A percentile compares a stretch with the other conserved stretches of the same genome.
These are phyloP conservation scores for Motacilla alba DNA, from an alignment of 2,113 vertebrate genomes.

Conservation along the genomic window DNA sequence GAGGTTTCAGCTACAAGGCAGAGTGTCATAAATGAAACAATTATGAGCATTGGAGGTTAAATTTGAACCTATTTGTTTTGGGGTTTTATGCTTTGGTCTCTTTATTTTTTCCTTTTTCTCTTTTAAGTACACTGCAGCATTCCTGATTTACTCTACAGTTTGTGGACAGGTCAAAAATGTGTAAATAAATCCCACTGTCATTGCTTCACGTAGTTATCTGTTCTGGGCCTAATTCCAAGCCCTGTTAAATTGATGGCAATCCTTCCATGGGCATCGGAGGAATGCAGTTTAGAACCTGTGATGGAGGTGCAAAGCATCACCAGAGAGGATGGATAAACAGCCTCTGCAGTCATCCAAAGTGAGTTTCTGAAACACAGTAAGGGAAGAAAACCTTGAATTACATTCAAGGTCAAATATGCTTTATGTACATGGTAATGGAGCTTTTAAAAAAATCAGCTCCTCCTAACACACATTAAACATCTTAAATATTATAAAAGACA, in stretches of 20 bases:
- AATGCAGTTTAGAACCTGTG: neutral
- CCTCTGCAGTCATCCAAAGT: neutral
- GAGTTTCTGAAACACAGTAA: neutral
- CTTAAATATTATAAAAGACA: neutral
- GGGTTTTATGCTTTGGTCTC: neutral
- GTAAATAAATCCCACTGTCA: neutral
- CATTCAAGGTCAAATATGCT: neutral
- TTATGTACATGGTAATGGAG: neutral
- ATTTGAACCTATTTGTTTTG: neutral
- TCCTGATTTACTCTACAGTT: neutral
- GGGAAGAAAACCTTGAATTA: neutral
- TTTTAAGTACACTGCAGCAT: neutral
- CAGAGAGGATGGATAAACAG: neutral
- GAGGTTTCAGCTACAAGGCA: neutral
- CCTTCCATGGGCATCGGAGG: neutral
- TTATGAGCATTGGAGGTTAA: neutral
- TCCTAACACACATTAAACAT: neutral
- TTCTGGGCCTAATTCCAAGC: constrained; percentile 28
- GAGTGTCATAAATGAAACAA: neutral
- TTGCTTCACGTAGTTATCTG: neutral
- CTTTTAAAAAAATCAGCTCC: neutral
- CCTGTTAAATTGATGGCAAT: neutral
- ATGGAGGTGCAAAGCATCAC: neutral
- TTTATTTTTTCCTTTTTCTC: neutral
- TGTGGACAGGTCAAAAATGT: constrained; percentile 6